These are phyloP conservation scores for Nemoura dubitans DNA, from an alignment of 2,888 invertebrate genomes.

Conservation along the genomic window DNA sequence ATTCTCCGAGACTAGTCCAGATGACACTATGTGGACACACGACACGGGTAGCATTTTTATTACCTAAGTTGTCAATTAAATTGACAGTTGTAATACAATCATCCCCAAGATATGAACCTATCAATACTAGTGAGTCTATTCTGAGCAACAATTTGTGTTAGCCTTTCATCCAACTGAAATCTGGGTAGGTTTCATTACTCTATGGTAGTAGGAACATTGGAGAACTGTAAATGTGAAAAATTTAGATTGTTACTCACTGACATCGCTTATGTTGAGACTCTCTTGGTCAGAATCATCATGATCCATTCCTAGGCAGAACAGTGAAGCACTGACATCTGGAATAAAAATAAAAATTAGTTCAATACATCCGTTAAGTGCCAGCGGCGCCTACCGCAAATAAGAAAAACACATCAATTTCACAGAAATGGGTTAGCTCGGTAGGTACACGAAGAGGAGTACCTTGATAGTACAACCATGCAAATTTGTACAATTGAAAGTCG, in stretches of 20 bases:
- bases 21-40: too few species aligned
- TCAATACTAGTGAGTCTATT: too few species aligned
- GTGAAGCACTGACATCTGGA: slow-evolving; percentile 53
- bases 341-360: slow-evolving; percentile 17
- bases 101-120: too few species aligned
- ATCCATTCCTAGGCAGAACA: slow-evolving; percentile 59
- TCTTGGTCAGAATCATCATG: slow-evolving; percentile 57
- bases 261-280: slow-evolving; percentile 78
- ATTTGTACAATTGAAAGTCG: not conserved
- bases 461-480: not conserved
- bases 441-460: not conserved
- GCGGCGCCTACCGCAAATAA: not conserved
- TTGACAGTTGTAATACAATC: too few species aligned
- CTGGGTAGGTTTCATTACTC: too few species aligned
- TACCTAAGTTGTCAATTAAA: too few species aligned
- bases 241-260: slow-evolving; percentile 69
- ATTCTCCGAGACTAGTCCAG: too few species aligned
- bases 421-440: not conserved
- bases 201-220: too few species aligned
- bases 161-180: too few species aligned
- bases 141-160: too few species aligned
- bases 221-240: not conserved
- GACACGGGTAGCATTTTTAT: too few species aligned
- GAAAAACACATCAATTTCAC: not conserved
- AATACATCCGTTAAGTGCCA: not conserved